These are phyloP conservation scores for Trachelus troglodyta DNA, from an alignment of 2,888 invertebrate genomes.

Conservation along the genomic window DNA sequence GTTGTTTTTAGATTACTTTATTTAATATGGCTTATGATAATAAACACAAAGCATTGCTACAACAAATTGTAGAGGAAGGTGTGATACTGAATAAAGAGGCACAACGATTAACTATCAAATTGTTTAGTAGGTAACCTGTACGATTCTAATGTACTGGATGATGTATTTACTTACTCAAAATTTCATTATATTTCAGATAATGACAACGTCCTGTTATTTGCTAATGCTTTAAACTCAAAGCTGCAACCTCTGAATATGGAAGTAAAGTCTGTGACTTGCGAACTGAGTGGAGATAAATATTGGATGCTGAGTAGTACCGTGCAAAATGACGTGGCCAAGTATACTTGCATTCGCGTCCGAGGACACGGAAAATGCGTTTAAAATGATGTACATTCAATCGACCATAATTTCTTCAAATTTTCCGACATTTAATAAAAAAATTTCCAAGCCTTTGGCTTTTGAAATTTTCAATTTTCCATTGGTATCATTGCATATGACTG, in stretches of 20 bases:
- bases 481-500: no score
- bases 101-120: slow-evolving; percentile 29
- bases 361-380: no score
- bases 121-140: slow-evolving; percentile 40
- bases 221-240: slow-evolving; percentile 45
- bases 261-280: slow-evolving; percentile 48
- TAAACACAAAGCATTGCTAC: slow-evolving; percentile 47
- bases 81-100: slow-evolving; percentile 33
- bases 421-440: no score
- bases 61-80: slow-evolving; percentile 49
- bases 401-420: no score
- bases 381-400: no score
- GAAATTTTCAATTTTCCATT: no score
- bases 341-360: slow-evolving; percentile 9
- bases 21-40: slow-evolving; percentile 30
- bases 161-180: not conserved
- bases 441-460: no score
- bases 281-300: slow-evolving; percentile 52
- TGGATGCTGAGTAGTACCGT: slow-evolving; percentile 49
- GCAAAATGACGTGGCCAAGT: slow-evolving; percentile 43
- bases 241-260: slow-evolving; percentile 48
- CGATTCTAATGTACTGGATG: not conserved
- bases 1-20: no score
- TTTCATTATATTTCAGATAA: not conserved
- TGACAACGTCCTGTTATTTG: slow-evolving; percentile 4